Conservation (phyloP, 2,113 vertebrate genomes). For the Anguilla japonica region DNA sequence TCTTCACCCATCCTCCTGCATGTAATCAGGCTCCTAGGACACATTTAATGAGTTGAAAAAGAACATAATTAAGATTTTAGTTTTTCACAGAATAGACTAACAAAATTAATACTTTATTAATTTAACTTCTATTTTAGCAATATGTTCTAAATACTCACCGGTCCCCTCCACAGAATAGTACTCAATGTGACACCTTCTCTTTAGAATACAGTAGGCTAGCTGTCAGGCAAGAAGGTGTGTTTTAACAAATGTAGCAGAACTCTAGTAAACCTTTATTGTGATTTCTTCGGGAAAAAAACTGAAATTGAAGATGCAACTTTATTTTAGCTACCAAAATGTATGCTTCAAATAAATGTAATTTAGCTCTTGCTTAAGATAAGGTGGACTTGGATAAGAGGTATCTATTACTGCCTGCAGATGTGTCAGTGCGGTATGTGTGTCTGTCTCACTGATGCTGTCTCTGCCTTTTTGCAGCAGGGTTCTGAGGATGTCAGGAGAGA, state of each 20-base stretch:
- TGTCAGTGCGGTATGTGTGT: not conserved
- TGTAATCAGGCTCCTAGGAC: not conserved
- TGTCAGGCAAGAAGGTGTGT: not conserved
- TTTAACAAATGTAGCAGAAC: not conserved
- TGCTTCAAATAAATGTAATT: too few species aligned
- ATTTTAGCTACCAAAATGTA: too few species aligned
- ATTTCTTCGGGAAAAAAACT: not conserved
- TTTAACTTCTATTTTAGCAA: not conserved
- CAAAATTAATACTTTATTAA: too few species aligned
- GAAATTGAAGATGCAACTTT: too few species aligned
- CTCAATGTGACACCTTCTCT: too few species aligned
- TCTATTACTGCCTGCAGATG: not conserved
- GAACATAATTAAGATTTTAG: not conserved
- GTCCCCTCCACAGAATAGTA: too few species aligned
- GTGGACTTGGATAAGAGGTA: not conserved
- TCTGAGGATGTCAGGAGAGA: slow-evolving; percentile 62
- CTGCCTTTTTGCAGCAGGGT: slow-evolving; percentile 31
- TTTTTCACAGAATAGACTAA: too few species aligned
- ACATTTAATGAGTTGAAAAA: not conserved
- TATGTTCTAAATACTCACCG: not conserved
- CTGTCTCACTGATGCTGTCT: not conserved
- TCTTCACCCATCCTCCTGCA: not conserved
- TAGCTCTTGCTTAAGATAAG: too few species aligned
- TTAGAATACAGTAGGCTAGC: too few species aligned
- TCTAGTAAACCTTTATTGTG: not conserved